A percentile compares a stretch with the other conserved stretches of the same genome.
Evolutionary conservation across 2,113 vertebrate species (phyloP).

Genomic region (Pollachius pollachius): DNA sequence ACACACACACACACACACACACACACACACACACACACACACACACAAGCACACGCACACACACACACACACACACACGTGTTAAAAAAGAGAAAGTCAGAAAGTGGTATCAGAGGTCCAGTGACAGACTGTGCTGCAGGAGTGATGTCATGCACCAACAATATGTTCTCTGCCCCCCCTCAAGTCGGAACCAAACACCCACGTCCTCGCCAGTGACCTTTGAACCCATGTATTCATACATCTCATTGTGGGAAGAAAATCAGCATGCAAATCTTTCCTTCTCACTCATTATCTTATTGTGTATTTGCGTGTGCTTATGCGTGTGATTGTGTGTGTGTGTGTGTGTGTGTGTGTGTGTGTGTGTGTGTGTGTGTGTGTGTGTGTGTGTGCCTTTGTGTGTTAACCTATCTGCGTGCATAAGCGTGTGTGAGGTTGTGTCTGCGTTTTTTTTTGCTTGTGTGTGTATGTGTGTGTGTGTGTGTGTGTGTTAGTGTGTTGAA

Average conservation of each 20-base stretch:
- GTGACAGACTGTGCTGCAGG: too few species aligned
- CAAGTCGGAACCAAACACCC: too few species aligned
- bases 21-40: background rate
- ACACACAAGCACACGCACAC: background rate
- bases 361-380: background rate
- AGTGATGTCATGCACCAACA: too few species aligned
- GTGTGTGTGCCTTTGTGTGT: background rate
- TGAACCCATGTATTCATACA: background rate
- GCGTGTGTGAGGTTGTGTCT: background rate
- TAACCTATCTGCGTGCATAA: background rate
- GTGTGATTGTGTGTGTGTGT: background rate
- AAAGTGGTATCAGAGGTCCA: too few species aligned
- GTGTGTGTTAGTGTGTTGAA: too few species aligned
- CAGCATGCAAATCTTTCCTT: background rate
- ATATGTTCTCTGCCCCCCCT: too few species aligned
- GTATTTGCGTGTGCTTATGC: background rate
- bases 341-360: conserved; percentile 1
- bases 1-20: background rate
- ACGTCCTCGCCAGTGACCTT: too few species aligned
- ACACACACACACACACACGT: too few species aligned
- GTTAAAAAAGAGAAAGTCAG: too few species aligned
- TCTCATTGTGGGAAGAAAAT: background rate
- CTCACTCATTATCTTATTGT: background rate
- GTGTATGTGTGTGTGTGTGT: too few species aligned
- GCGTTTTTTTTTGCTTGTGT: too few species aligned